Evolutionary conservation across 2,888 invertebrate genomes (phyloP), one percentile per base, ranked within the genome.

Genomic region (Ecdyonurus torrentis): DNA sequence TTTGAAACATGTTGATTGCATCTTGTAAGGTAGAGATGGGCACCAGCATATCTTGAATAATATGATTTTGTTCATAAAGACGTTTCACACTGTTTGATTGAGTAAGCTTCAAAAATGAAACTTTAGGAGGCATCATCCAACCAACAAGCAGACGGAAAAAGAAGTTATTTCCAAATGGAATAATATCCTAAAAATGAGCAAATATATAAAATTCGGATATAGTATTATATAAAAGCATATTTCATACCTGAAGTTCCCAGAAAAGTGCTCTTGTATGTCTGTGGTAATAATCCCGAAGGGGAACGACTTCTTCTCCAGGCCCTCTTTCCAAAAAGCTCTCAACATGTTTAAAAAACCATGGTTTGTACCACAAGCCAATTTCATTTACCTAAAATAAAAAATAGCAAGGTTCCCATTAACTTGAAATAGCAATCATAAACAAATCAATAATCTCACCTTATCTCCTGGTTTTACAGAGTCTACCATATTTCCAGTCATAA

Each of bases 291-390:
- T 91, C 85, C 61, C 89, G 74, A 1, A 90, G 74, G 0, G 91
- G 91, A 62, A 91, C 85, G 73, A 86, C 90, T 70, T 89, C 89
- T 1, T 73, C 74, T 0, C 72, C 72, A 2, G 67, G n/a, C n/a
- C 22, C 68, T 19, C 68, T 71, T 1, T 69, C 69, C 64, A 79
- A 69, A 68, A 81, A 81, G 1, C 72, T 74, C 70, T 83, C 78
- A 0, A 88, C 90, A 73, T 91, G 88, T 64, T 80, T 83, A 77
- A 84, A 91, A 76, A 91, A 91, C 90, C 91, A 91, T 5, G 89
- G 87, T 66, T 89, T 85, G 72, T 87, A 82, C 85, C 87, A 91
- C 63, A 77, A 76, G 1, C 89, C 88, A 66, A 91, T 87, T 0
- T 77, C 73, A 70, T 91, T 91, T 1, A 86, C 70, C 86, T 87